Conservation (phyloP, 2,888 invertebrate species). For the Mactromeris polynyma region DNA sequence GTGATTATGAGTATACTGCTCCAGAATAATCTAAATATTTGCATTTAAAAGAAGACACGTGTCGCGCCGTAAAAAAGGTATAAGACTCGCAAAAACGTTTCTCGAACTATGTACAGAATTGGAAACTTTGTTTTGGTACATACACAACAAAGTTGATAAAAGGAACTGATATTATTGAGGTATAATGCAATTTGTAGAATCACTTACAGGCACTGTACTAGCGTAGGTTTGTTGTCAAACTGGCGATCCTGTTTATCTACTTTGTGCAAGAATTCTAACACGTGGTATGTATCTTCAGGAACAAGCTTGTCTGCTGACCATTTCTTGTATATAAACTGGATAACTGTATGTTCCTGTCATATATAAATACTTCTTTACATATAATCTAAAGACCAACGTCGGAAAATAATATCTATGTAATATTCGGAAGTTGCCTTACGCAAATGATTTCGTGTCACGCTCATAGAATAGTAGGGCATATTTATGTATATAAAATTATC, state of each 20-base stretch:
- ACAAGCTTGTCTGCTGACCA: background rate
- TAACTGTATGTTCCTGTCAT: constrained; percentile 19
- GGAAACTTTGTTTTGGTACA: background rate
- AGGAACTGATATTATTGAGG: background rate
- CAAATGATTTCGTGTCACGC: too few species aligned
- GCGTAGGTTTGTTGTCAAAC: background rate
- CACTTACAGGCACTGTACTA: constrained; percentile 25
- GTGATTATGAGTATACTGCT: too few species aligned
- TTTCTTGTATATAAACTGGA: background rate
- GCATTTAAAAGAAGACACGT: too few species aligned
- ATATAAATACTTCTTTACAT: background rate
- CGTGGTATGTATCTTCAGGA: background rate
- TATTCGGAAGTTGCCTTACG: background rate
- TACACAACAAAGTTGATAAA: background rate
- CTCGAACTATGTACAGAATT: background rate
- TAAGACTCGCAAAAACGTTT: too few species aligned
- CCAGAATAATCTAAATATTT: too few species aligned
- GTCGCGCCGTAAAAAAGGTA: too few species aligned
- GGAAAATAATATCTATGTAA: too few species aligned
- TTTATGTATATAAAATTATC: too few species aligned
- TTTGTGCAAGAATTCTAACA: constrained; percentile 13
- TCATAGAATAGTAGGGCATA: background rate
- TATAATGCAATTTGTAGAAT: too few species aligned
- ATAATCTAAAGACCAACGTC: background rate
- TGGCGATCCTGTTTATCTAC: constrained; percentile 5